These are phyloP conservation scores for Pogonophryne albipinna DNA, from an alignment of 2,797 vertebrate genomes.

Conservation along the genomic window DNA sequence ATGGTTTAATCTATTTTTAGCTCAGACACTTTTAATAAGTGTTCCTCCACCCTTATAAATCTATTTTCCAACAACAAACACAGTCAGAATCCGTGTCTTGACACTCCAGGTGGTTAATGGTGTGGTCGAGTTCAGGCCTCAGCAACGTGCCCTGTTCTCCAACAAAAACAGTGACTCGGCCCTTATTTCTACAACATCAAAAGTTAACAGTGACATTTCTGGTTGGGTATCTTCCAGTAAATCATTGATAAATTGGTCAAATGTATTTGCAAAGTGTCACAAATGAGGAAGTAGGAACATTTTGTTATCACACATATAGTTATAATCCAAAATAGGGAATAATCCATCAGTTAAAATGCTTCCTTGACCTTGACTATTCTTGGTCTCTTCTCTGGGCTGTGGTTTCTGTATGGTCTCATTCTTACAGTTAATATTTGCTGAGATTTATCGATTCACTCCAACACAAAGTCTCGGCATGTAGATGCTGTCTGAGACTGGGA, in stretches of 20 bases:
- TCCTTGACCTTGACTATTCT: background rate
- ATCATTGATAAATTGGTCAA: background rate
- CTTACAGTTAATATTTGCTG: conserved; percentile 23
- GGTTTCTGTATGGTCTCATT: conserved; percentile 7
- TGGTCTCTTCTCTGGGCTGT: background rate
- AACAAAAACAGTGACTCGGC: conserved; percentile 30
- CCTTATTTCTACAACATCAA: conserved; percentile 31
- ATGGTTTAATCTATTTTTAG: conserved; percentile 11
- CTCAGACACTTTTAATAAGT: conserved; percentile 32
- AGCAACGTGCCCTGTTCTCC: background rate
- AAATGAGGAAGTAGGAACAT: background rate
- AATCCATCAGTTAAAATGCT: conserved; percentile 1
- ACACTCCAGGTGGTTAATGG: conserved; percentile 39
- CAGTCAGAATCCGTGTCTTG: conserved; percentile 18
- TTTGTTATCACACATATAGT: background rate
- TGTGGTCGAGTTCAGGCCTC: conserved; percentile 35
- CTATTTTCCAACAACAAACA: conserved; percentile 31
- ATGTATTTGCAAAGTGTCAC: background rate
- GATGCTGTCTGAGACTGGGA: conserved; percentile 55
- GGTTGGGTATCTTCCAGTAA: conserved; percentile 23
- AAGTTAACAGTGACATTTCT: conserved; percentile 6
- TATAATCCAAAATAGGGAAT: background rate
- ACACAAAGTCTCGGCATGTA: conserved; percentile 27
- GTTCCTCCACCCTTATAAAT: conserved; percentile 40
- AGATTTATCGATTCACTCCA: conserved; percentile 27